Conservation (phyloP, 1,140 invertebrate species). For the Metaphire vulgaris region DNA sequence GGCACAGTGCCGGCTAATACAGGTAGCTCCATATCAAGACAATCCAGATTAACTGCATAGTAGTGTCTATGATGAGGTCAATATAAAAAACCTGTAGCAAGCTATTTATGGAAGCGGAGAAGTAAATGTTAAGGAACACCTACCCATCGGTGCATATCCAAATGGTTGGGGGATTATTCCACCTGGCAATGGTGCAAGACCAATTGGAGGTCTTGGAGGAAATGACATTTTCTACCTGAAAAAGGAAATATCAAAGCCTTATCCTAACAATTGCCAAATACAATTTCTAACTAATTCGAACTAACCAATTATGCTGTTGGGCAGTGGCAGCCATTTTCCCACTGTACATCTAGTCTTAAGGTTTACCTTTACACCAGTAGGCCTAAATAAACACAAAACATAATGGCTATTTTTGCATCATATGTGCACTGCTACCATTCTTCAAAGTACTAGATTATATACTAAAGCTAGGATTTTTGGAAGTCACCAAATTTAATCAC, state of each 20-base stretch:
- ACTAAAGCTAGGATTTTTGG: too few species aligned
- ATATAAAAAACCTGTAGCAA: not conserved
- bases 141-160: conserved; percentile 48
- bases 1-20: not conserved
- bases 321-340: too few species aligned
- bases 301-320: too few species aligned
- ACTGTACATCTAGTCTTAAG: too few species aligned
- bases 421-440: too few species aligned
- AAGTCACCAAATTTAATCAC: too few species aligned
- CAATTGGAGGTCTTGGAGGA: conserved; percentile 42
- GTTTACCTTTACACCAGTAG: too few species aligned
- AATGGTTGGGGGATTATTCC: conserved; percentile 43
- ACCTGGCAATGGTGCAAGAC: conserved; percentile 46
- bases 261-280: too few species aligned
- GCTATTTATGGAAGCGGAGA: not conserved
- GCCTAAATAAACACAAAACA: too few species aligned
- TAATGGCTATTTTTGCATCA: too few species aligned
- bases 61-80: not conserved
- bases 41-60: not conserved
- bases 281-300: too few species aligned
- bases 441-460: too few species aligned
- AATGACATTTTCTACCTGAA: conserved; percentile 45
- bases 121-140: conserved; percentile 20
- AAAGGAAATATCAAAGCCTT: not conserved
- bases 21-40: not conserved